Evolutionary conservation across 2,797 vertebrate genomes (phyloP).

Genomic region (Tadarida brasiliensis): DNA sequence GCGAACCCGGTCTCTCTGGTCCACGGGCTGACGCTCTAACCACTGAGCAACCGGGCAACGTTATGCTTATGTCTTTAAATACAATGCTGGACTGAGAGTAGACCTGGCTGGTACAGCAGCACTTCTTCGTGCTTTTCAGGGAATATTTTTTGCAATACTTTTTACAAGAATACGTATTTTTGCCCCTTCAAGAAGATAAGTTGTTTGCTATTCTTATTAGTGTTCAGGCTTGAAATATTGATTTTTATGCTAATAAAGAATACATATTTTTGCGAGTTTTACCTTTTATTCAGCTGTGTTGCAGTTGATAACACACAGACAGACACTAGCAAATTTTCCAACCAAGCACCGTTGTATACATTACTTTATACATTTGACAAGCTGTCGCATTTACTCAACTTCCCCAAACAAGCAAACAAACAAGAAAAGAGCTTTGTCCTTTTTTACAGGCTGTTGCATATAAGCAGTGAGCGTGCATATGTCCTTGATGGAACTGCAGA

Average conservation of each 20-base stretch:
- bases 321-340: background rate
- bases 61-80: constrained; percentile 12
- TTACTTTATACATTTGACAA: background rate
- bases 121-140: background rate
- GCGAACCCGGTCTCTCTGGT: too few relatives aligned
- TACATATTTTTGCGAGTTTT: background rate
- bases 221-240: constrained; percentile 26
- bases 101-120: background rate
- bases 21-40: too few relatives aligned
- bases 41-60: too few relatives aligned
- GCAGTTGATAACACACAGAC: background rate
- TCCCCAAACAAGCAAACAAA: background rate
- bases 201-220: background rate
- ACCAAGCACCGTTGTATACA: background rate
- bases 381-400: background rate
- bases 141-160: background rate
- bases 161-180: background rate
- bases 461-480: background rate
- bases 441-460: background rate
- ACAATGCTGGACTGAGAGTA: background rate
- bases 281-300: background rate
- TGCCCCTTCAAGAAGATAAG: background rate
- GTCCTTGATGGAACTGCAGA: background rate
- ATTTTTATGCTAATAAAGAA: background rate
- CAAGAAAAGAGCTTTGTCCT: background rate